Base-by-base conservation (phyloP, 2,888 invertebrate species). In the Lucinisca nassula region DNA sequence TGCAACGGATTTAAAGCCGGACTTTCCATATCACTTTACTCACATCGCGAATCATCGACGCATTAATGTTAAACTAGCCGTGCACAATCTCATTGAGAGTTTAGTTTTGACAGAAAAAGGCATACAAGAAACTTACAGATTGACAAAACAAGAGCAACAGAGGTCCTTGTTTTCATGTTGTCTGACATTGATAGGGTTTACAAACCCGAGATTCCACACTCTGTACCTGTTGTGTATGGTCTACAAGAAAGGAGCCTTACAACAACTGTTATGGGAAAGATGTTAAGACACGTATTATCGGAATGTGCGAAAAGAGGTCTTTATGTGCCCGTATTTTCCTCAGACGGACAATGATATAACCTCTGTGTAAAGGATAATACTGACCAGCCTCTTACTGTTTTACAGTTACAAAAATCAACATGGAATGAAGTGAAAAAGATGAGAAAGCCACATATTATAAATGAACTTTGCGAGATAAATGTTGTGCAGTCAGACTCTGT, bases 271-370 rank as follows among this genome's bases (percentile, higher is more conserved):
- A 14, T 74, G 45, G 2, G 74, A 21, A 40, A 32, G 4, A 79
- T 80, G 84, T 35, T 77, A 0, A 79, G 76, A 27, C 32, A 10
- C 14, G 72, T 76, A 4, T n/a, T 80, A 1, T 1, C 10, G 21
- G 76, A 75, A 32, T 84, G 80, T 32, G 4, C 35, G 21, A 76
- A 27, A 40, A 40, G 8, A 17, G 85, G 81, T 21, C 24, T 85
- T 6, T 85, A 85, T 49, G 40, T 67, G 3, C 85, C 85, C 0
- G 78, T 85, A 27, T 77, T 73, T 35, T 81, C 77, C 4, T 85
- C 81, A 58, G 81, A 85, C 45, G 85, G 85, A 14, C 85, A 85
- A 35, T 73, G 81, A 77, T 61, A 38, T 45, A 32, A 70, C 1
- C 3, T 85, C 0, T n/a, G 61, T 27, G 73, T 85, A 0, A 32